A percentile compares a stretch with the other conserved stretches of the same genome.
These are phyloP conservation scores for Monomorium pharaonis DNA, from an alignment of 1,140 invertebrate species.

Conservation along the genomic window DNA sequence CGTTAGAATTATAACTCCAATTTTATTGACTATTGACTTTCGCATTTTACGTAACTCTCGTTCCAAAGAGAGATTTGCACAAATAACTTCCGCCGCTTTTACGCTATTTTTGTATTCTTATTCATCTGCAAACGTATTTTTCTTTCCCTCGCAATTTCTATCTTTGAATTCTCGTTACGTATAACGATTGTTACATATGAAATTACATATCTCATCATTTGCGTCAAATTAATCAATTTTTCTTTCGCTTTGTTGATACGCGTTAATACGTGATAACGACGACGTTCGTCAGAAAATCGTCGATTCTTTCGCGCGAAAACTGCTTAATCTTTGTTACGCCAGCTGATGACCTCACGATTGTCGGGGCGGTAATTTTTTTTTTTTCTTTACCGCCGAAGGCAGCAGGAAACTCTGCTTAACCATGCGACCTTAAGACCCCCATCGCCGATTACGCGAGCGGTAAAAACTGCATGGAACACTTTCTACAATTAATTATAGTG, in stretches of 20 bases:
- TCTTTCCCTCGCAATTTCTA: too few relatives aligned
- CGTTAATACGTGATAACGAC: neutral
- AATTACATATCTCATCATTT: neutral
- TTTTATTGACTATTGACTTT: too few relatives aligned
- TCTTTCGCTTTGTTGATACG: neutral
- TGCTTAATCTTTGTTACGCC: neutral
- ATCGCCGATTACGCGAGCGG: slow-evolving; percentile 48
- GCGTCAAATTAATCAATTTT: neutral
- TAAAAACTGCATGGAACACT: slow-evolving; percentile 64
- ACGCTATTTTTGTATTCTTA: too few relatives aligned
- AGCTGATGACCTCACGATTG: slow-evolving; percentile 12
- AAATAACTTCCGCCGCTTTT: too few relatives aligned
- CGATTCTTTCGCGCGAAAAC: neutral
- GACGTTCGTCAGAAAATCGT: neutral
- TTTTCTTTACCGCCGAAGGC: slow-evolving; percentile 4
- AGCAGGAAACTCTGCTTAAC: slow-evolving; percentile 35
- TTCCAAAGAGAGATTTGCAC: too few relatives aligned
- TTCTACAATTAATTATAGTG: slow-evolving; percentile 69
- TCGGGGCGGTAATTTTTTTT: slow-evolving; percentile 15
- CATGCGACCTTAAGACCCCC: slow-evolving; percentile 20
- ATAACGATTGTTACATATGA: too few relatives aligned
- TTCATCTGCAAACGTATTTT: too few relatives aligned
- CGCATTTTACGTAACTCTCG: too few relatives aligned
- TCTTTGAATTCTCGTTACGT: too few relatives aligned
- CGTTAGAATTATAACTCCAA: too few relatives aligned